Evolutionary conservation across 2,797 vertebrate species (phyloP).

Genomic region (Babyrousa celebensis): DNA sequence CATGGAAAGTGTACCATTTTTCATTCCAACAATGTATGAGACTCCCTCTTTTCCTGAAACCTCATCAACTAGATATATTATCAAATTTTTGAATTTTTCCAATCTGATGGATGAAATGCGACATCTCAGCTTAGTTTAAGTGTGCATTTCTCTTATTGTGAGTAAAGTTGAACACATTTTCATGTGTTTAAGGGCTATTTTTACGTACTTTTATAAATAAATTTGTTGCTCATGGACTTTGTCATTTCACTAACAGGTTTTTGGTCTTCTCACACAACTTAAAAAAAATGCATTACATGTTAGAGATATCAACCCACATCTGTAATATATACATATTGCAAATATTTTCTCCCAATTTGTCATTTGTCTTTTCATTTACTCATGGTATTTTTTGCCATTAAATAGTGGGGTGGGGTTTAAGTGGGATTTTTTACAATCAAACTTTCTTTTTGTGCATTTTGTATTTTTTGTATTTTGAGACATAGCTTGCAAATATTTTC

Average conservation of each 20-base stretch:
- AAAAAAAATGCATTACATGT: not conserved
- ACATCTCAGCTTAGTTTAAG: not conserved
- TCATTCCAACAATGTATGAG: not conserved
- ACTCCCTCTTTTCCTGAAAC: conserved; percentile 7
- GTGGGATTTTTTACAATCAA: not conserved
- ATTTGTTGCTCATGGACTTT: not conserved
- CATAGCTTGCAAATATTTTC: not conserved
- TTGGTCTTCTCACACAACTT: not conserved
- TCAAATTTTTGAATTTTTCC: conserved; percentile 9
- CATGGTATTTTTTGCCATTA: conserved; percentile 7
- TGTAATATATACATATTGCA: not conserved
- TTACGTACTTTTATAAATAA: conserved; percentile 1
- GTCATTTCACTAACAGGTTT: not conserved
- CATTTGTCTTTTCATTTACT: not conserved
- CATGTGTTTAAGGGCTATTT: not conserved
- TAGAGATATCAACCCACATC: not conserved
- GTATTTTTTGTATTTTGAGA: not conserved
- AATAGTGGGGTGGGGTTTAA: not conserved
- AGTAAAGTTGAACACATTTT: not conserved
- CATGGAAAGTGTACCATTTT: not conserved
- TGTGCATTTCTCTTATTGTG: too few relatives aligned
- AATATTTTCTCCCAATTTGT: conserved; percentile 29
- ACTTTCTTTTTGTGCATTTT: not conserved
- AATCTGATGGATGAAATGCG: not conserved
- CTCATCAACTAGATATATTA: not conserved